Conservation (phyloP, 2,888 invertebrate genomes). For the Ditula angustiorana region DNA sequence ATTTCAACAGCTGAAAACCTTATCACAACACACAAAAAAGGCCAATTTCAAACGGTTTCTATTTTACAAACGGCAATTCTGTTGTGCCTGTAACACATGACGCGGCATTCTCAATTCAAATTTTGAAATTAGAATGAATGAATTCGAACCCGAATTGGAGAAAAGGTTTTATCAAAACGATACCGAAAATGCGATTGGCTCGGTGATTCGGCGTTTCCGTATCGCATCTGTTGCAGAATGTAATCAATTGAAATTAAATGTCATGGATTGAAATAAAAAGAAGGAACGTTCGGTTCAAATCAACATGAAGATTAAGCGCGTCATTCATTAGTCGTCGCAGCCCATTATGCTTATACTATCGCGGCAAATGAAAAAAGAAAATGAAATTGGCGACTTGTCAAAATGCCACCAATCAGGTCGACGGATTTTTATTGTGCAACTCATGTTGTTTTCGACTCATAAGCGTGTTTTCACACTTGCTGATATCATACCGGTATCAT, state of each 20-base stretch:
- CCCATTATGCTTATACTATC: neutral
- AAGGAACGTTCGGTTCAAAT: neutral
- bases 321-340: neutral
- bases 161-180: constrained; percentile 50
- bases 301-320: neutral
- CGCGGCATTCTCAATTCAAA: constrained; percentile 69
- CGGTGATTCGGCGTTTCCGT: constrained; percentile 59
- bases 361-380: neutral
- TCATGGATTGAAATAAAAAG: constrained; percentile 28
- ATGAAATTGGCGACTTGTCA: neutral
- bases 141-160: constrained; percentile 60
- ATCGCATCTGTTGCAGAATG: constrained; percentile 51
- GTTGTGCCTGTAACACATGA: constrained; percentile 60
- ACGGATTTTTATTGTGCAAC: neutral
- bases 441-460: neutral
- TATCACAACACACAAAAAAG: constrained; percentile 26
- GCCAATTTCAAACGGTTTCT: neutral
- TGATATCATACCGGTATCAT: too few species aligned
- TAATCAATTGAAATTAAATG: constrained; percentile 35
- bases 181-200: constrained; percentile 54
- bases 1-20: constrained; percentile 20
- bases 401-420: neutral
- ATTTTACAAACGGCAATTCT: constrained; percentile 40
- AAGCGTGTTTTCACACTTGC: too few species aligned
- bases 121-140: constrained; percentile 69